A percentile compares a stretch with the other conserved stretches of the same genome.
Conservation (phyloP, 1,140 invertebrate genomes). For the Belonocnema kinseyi region DNA sequence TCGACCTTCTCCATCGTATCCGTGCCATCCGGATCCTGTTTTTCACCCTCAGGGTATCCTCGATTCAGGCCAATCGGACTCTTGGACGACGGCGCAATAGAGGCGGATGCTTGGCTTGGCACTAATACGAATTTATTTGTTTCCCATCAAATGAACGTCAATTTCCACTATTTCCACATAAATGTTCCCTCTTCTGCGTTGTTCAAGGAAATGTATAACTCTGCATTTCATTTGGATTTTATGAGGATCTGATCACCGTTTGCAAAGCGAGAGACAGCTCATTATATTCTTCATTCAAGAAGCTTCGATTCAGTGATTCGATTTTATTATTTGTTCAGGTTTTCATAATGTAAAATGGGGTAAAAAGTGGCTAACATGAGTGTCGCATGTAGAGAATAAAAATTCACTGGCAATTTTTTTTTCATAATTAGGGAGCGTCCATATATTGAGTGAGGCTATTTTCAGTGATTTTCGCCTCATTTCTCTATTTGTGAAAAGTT, state of each 20-base stretch:
- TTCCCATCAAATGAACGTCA: conserved; percentile 53
- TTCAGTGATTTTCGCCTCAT: too few relatives aligned
- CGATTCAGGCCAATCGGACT: conserved; percentile 68
- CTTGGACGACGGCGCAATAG: conserved; percentile 58
- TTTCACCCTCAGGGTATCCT: conserved; percentile 35
- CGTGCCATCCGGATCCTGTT: conserved; percentile 27
- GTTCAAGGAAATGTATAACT: not conserved
- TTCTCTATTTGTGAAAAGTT: too few relatives aligned
- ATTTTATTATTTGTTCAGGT: too few relatives aligned
- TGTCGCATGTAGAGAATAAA: too few relatives aligned
- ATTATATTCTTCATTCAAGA: conserved; percentile 63
- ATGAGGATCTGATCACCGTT: too few relatives aligned
- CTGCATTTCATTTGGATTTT: too few relatives aligned
- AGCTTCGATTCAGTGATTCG: conserved; percentile 34
- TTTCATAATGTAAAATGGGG: too few relatives aligned
- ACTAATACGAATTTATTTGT: conserved; percentile 73
- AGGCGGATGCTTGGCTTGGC: conserved; percentile 60
- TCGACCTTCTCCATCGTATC: conserved; percentile 41
- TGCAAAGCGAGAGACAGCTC: conserved; percentile 48
- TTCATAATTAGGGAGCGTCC: too few relatives aligned
- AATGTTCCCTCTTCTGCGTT: not conserved
- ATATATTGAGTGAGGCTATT: too few relatives aligned
- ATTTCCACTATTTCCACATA: conserved; percentile 47
- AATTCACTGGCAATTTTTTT: too few relatives aligned
- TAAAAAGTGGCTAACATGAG: too few relatives aligned